Evolutionary conservation across 2,888 invertebrate genomes (phyloP), one percentile per base, ranked within the genome.

Genomic region (Patella ulyssiponensis): DNA sequence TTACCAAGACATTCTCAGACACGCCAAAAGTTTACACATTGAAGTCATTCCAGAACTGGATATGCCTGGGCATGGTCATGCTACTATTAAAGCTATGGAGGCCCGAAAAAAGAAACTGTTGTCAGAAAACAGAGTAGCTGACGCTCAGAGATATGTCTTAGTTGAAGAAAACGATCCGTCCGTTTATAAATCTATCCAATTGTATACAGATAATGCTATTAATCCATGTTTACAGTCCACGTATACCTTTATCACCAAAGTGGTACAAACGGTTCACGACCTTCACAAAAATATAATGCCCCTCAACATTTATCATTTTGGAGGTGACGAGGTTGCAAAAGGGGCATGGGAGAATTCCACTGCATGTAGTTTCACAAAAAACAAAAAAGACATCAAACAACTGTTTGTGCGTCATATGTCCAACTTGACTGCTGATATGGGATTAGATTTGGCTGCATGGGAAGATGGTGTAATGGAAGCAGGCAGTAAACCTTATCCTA

Each of bases 41-140:
- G 81, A 86, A 78, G 85, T 90, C 23, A 87, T 89, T 23, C 91
- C 91, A 7, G 91, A 90, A 80, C 82, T 91, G 52, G 90, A 90
- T 74, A 88, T 89, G 88, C 91, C 91, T 0, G 89, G 89, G 5
- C 90, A 90, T 78, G 83, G 85, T 15, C 84, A 86, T 52, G 90
- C 90, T 1, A 88, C 89, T 54, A 87, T 90, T 75, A 84, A 86
- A 53, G 84, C 90, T 27, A 87, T 90, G 86, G 82, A 86, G 71
- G 82, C 84, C 3, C 79, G 88, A 51, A 78, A 81, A 12, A 74
- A 81, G 52, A 82, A 81, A n/a, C 77, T 82, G 23, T 58, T 81
- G 20, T 58, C 76, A 12, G 72, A 71, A 44, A 73, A 76, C 17
- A 82, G 81, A 58, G 27, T 33, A 14, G 77, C 64, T 1, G 83